Percentiles rank a stretch among this genome's conserved stretches.
These are phyloP conservation scores for Lithophane socia DNA, from an alignment of 2,888 invertebrate species.

Conservation along the genomic window DNA sequence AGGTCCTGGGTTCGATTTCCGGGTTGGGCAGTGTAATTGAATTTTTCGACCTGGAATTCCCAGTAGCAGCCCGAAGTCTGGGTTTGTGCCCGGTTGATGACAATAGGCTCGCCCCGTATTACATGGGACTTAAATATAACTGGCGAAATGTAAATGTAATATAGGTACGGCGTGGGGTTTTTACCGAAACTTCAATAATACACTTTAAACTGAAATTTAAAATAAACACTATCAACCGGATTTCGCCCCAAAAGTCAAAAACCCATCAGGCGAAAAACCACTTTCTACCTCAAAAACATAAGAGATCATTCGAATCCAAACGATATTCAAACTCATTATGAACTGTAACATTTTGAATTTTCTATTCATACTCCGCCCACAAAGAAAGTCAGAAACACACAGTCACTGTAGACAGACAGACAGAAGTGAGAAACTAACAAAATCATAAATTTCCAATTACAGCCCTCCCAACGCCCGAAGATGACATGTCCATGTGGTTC, in stretches of 20 bases:
- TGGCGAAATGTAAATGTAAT: too few relatives aligned
- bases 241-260: background rate
- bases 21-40: too few relatives aligned
- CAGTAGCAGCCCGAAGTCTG: too few relatives aligned
- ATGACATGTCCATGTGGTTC: slow-evolving; percentile 73
- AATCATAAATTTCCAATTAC: background rate
- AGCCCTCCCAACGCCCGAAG: slow-evolving; percentile 78
- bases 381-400: background rate
- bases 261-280: background rate
- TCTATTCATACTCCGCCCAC: background rate
- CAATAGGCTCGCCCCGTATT: too few relatives aligned
- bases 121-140: too few relatives aligned
- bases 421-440: background rate
- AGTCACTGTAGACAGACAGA: background rate
- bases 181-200: background rate
- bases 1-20: too few relatives aligned
- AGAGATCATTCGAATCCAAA: background rate
- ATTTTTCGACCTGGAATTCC: too few relatives aligned
- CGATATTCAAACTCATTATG: background rate
- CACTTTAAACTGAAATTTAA: background rate
- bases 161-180: too few relatives aligned
- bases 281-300: background rate
- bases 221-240: background rate
- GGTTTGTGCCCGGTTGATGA: too few relatives aligned
- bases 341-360: background rate